Conservation (phyloP, 2,113 vertebrate genomes). For the Hyaena hyaena region DNA sequence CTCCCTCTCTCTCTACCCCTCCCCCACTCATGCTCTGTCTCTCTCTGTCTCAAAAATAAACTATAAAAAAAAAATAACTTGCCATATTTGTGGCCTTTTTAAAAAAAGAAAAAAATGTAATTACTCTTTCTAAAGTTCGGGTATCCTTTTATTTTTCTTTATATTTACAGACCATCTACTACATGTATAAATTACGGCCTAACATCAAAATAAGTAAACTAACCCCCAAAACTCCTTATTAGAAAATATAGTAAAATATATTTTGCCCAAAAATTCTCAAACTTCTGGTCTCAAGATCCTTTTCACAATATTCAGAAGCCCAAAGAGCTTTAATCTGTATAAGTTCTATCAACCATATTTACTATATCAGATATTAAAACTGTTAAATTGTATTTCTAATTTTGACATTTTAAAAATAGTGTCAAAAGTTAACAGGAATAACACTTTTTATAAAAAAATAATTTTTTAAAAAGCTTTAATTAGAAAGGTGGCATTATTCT, state of each 20-base stretch:
- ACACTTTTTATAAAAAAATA: background rate
- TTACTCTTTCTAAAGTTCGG: background rate
- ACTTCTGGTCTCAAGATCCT: background rate
- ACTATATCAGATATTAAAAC: background rate
- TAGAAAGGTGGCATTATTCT: background rate
- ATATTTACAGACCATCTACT: background rate
- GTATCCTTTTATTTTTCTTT: background rate
- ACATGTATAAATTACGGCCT: background rate
- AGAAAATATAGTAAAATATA: background rate
- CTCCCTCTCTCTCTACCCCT: too few species aligned
- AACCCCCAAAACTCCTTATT: background rate
- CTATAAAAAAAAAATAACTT: too few species aligned
- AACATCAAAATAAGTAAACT: background rate
- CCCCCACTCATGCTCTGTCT: too few species aligned
- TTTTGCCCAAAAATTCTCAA: background rate
- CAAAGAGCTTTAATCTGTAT: background rate
- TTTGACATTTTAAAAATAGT: background rate
- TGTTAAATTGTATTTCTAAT: background rate
- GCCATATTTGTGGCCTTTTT: too few species aligned
- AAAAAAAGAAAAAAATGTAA: background rate
- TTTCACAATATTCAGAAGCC: background rate
- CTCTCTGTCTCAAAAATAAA: too few species aligned
- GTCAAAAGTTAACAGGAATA: slow-evolving; percentile 6
- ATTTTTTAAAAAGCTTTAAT: background rate
- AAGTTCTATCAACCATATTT: background rate